A percentile compares a stretch with the other conserved stretches of the same genome.
Evolutionary conservation across 2,888 invertebrate genomes (phyloP).

Genomic region (Netelia fuscicornis): DNA sequence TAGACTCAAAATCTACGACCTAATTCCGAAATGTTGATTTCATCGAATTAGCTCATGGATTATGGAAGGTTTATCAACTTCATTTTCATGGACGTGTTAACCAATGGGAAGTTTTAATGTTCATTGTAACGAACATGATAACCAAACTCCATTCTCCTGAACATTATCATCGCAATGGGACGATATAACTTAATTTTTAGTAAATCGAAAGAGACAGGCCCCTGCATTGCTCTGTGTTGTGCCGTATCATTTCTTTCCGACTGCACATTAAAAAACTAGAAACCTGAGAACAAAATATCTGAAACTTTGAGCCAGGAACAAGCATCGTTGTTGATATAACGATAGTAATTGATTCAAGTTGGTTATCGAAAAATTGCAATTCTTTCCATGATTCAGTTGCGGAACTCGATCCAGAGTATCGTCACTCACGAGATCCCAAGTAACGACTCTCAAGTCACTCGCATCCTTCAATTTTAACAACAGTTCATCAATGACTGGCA

Average conservation of each 20-base stretch:
- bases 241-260: not conserved
- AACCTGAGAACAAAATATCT: not conserved
- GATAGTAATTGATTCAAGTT: constrained; percentile 2
- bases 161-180: not conserved
- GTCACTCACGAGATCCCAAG: constrained; percentile 87
- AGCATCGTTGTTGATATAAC: not conserved
- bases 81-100: not conserved
- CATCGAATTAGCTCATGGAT: not conserved
- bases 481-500: constrained; percentile 82
- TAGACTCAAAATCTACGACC: not conserved
- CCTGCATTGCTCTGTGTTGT: not conserved
- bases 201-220: too few relatives aligned
- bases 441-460: constrained; percentile 86
- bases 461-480: constrained; percentile 86
- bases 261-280: not conserved
- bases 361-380: constrained; percentile 62
- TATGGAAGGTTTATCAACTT: not conserved
- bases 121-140: not conserved
- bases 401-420: constrained; percentile 86
- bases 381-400: constrained; percentile 80
- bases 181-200: not conserved
- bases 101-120: not conserved
- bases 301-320: not conserved
- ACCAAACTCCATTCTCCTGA: not conserved
- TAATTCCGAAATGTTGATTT: not conserved